These are phyloP conservation scores for Palloptera scutellata DNA, from an alignment of 2,888 invertebrate genomes.

Conservation along the genomic window DNA sequence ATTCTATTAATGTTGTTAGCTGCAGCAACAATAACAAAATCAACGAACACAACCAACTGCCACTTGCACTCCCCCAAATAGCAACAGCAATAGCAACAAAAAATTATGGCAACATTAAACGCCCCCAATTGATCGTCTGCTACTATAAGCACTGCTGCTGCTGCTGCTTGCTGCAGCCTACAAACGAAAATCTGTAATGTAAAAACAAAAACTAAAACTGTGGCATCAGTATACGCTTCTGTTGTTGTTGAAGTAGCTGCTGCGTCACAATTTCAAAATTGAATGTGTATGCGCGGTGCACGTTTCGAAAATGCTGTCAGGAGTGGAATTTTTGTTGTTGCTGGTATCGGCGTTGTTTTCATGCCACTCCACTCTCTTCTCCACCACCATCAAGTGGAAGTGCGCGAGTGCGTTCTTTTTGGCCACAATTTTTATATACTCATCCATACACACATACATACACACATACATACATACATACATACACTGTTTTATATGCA, in stretches of 20 bases:
- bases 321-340: constrained; percentile 18
- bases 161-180: not conserved
- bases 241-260: constrained; percentile 3
- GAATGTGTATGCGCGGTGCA: too few species aligned
- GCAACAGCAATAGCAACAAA: constrained; percentile 9
- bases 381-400: not conserved
- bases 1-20: too few species aligned
- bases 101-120: not conserved
- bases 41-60: not conserved
- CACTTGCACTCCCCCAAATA: not conserved
- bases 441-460: constrained; percentile 12
- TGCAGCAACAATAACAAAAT: constrained; percentile 7
- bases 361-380: too few species aligned
- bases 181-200: too few species aligned
- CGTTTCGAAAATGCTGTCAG: too few species aligned
- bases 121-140: constrained; percentile 2
- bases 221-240: not conserved
- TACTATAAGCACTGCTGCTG: too few species aligned
- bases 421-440: not conserved
- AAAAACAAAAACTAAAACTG: constrained; percentile 1
- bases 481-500: not conserved
- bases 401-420: not conserved
- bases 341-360: not conserved
- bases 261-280: not conserved
- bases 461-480: not conserved